These are phyloP conservation scores for Pandion haliaetus DNA, from an alignment of 2,113 vertebrate species.

Conservation along the genomic window DNA sequence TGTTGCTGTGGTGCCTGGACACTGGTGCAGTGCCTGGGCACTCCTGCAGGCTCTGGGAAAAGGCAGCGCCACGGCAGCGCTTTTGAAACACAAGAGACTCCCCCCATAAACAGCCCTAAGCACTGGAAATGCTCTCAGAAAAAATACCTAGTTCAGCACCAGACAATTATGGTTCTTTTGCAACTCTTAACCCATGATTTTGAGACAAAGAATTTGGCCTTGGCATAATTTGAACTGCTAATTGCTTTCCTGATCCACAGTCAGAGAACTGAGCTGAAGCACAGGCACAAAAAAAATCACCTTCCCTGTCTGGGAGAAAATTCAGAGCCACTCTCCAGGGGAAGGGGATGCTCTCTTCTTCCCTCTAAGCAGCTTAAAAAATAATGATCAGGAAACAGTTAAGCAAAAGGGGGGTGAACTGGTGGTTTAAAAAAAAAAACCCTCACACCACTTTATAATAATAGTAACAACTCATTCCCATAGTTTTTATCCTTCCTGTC, in stretches of 20 bases:
- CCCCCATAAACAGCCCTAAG: neutral
- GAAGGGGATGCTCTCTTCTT: neutral
- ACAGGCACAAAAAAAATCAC: neutral
- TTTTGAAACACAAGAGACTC: neutral
- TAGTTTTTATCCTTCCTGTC: constrained; percentile 94
- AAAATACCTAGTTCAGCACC: constrained; percentile 14
- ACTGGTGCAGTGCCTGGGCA: neutral
- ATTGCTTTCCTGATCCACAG: constrained; percentile 21
- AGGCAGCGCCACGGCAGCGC: neutral
- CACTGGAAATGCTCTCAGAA: neutral
- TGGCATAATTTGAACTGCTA: constrained; percentile 47
- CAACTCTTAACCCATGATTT: constrained; percentile 39
- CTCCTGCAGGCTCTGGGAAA: neutral
- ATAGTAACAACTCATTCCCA: constrained; percentile 84
- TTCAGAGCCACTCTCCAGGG: neutral
- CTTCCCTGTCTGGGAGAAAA: neutral
- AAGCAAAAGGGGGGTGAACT: constrained; percentile 49
- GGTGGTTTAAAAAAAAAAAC: constrained; percentile 7
- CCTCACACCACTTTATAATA: constrained; percentile 75
- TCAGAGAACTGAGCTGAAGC: neutral
- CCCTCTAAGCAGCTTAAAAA: constrained; percentile 45
- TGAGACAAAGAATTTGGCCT: constrained; percentile 47
- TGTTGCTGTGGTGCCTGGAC: neutral
- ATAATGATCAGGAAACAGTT: constrained; percentile 69
- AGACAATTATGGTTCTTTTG: constrained; percentile 45